Conservation (phyloP, 1,140 invertebrate species). For the Mya arenaria region DNA sequence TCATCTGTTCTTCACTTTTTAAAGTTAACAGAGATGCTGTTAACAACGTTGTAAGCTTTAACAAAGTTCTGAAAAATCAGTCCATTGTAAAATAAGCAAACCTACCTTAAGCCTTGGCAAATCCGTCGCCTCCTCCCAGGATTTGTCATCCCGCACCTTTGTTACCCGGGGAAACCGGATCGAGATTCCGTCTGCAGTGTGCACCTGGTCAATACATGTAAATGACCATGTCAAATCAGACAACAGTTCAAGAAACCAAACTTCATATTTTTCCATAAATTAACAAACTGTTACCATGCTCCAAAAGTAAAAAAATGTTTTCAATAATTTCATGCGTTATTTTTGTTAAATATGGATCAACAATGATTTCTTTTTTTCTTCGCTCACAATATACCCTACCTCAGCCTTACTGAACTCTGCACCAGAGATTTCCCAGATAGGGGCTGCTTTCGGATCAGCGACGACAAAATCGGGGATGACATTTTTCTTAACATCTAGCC, state of each 20-base stretch:
- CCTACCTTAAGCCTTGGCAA: conserved; percentile 86
- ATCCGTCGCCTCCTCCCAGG: conserved; percentile 91
- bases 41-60: too few species aligned
- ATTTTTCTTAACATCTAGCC: conserved; percentile 91
- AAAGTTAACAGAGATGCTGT: too few species aligned
- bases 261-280: too few species aligned
- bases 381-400: too few species aligned
- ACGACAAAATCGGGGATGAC: conserved; percentile 95
- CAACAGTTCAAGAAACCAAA: too few species aligned
- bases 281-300: neutral
- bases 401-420: conserved; percentile 95
- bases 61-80: too few species aligned
- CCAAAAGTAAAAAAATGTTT: neutral
- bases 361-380: too few species aligned
- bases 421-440: conserved; percentile 96
- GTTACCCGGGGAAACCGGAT: conserved; percentile 96
- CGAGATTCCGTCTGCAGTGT: conserved; percentile 95
- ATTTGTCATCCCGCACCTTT: conserved; percentile 91
- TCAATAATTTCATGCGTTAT: too few species aligned
- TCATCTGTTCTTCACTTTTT: too few species aligned
- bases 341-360: neutral
- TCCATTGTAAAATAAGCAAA: too few species aligned
- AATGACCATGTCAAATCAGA: too few species aligned
- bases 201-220: conserved; percentile 84
- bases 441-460: conserved; percentile 90